These are phyloP conservation scores for Aythya baeri DNA, from an alignment of 2,113 vertebrate species.

Conservation along the genomic window DNA sequence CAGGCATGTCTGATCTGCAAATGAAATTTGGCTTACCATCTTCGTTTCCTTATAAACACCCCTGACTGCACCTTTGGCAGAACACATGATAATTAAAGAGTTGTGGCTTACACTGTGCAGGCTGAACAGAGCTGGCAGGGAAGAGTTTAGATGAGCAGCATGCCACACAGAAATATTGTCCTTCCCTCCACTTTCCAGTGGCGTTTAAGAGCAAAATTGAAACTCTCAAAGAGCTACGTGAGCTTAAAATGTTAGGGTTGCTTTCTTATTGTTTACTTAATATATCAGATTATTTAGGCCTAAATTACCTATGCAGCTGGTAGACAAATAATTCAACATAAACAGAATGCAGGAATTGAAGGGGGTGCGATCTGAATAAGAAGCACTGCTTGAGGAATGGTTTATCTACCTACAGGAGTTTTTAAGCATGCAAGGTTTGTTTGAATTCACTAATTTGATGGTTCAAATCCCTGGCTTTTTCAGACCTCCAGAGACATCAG, in stretches of 20 bases:
- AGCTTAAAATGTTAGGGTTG: not conserved
- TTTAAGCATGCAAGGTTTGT: not conserved
- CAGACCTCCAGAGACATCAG: not conserved
- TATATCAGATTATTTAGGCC: not conserved
- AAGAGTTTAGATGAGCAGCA: not conserved
- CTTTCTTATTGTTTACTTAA: not conserved
- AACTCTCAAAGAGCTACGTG: not conserved
- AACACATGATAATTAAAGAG: constrained; percentile 40
- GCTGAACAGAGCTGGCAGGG: constrained; percentile 22
- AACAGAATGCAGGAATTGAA: not conserved
- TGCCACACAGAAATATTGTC: not conserved
- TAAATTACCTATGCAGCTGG: not conserved
- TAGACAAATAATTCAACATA: not conserved
- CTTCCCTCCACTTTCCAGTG: not conserved
- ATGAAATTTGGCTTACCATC: constrained; percentile 57
- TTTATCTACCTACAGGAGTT: not conserved
- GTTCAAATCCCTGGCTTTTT: not conserved
- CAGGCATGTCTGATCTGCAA: constrained; percentile 61
- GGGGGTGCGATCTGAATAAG: not conserved
- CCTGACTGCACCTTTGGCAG: constrained; percentile 61
- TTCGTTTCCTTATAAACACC: constrained; percentile 51
- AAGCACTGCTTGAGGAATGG: not conserved
- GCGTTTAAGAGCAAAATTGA: not conserved
- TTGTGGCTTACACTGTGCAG: constrained; percentile 3
- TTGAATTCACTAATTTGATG: not conserved